Evolutionary conservation across 2,888 invertebrate genomes (phyloP), one percentile per base, ranked within the genome.

Genomic region (Scaptomyza caliginosa): DNA sequence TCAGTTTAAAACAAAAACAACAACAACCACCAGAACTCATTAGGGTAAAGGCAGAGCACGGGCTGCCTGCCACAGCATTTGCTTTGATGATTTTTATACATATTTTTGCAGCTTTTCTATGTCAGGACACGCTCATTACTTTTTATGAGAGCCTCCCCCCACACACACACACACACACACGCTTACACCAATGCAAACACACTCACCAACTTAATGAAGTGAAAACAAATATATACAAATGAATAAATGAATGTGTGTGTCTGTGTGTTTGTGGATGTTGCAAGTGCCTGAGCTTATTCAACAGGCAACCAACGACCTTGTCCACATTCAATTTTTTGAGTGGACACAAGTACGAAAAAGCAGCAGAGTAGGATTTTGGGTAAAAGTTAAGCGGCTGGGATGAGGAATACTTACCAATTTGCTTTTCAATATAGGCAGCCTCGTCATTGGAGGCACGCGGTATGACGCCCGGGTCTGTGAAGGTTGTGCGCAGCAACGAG

Each of bases 401-500:
- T 16, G 19, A 19, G 34, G 24, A 36, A 40, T 13, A 87, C 90
- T 91, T 92, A 96, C 96, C 96, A 91, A 96, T 96, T 93, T 96
- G 96, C 92, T 95, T 95, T 92, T 97, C 97, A 76, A 96, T 95
- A 90, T 96, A 96, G 73, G 95, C 95, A 72, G 97, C 97, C 93
- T 98, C 97, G 89, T 96, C 96, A 48, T 95, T 93, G 26, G 96
- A 96, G 60, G 97, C 97, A 86, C 95, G 92, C 59, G 98, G 98
- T 89, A 98, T 96, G 76, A 98, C 96, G 68, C 98, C 98, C 34
- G 98, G 98, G 93, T 98, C 98, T 82, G 96, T 95, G 92, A 97
- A 96, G 90, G 96, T 96, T 68, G 98, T 98, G 88, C 96, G 94
- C 91, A 99, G 94, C 91, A 99, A 94, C 89, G 97, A 96, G 85